A percentile compares a stretch with the other conserved stretches of the same genome.
phyloP scores from a whole-genome alignment of 2,113 vertebrate genomes.

The Pollimyrus isidori region DNA sequence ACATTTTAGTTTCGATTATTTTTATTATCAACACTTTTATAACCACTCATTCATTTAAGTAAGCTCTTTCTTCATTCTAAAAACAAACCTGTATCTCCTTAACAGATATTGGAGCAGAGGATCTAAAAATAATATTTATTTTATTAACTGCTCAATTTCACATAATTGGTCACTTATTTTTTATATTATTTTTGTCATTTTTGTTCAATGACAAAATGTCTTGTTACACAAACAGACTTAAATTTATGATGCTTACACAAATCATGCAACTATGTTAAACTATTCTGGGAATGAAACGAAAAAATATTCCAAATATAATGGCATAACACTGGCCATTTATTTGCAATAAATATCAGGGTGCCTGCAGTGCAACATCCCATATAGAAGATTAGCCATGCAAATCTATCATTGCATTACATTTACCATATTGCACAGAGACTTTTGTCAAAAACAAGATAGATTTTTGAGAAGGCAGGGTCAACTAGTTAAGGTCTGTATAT shows the following conservation, averaged over 20 bases:
- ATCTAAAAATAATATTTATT: not conserved
- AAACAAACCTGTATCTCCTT: not conserved
- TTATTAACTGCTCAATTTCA: not conserved
- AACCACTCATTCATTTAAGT: not conserved
- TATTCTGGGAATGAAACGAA: not conserved
- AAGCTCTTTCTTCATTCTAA: not conserved
- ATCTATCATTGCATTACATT: not conserved
- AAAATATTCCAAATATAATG: not conserved
- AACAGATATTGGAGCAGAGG: not conserved
- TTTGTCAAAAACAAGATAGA: not conserved
- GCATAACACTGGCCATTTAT: not conserved
- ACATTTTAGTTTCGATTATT: not conserved
- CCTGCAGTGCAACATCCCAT: not conserved
- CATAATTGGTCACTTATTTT: not conserved
- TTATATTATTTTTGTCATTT: not conserved
- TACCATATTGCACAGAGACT: not conserved
- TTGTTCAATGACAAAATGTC: not conserved
- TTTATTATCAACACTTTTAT: not conserved
- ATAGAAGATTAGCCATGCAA: not conserved
- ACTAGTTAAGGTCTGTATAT: not conserved
- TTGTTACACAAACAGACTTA: not conserved
- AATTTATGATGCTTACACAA: not conserved
- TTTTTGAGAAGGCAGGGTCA: not conserved
- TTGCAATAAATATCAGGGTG: not conserved
- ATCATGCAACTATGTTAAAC: not conserved